Percentiles rank a stretch among this genome's conserved stretches.
Conservation (phyloP, 64 coral and sea anemone species). For the Porites lutea region DNA sequence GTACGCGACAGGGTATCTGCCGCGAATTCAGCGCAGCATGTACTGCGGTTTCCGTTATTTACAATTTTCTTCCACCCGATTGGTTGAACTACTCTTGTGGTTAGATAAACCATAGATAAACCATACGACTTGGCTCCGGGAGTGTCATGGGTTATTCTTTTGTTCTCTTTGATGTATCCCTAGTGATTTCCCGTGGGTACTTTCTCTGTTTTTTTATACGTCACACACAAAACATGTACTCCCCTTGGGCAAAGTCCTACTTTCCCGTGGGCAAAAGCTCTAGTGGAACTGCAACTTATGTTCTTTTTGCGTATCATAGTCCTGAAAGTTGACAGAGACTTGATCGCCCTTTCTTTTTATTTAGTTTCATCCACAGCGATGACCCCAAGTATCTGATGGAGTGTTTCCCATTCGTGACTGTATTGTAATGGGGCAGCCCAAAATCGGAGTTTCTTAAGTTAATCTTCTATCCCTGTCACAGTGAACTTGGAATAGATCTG, state of each 20-base stretch:
- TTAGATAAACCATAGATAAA: no score
- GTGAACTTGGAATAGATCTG: background rate
- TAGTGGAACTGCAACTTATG: no score
- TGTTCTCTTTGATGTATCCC: no score
- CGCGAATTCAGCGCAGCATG: background rate
- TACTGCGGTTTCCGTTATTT: conserved; percentile 11
- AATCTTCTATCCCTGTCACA: background rate
- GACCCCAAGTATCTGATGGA: background rate
- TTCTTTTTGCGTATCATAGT: background rate
- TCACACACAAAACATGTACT: no score
- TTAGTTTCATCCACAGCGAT: background rate
- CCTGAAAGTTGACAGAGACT: background rate
- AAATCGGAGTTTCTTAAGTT: no score
- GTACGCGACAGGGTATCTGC: background rate
- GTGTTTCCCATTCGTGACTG: background rate
- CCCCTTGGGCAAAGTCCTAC: no score
- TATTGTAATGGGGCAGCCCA: background rate
- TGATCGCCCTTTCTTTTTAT: background rate
- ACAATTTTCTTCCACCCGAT: conserved; percentile 5
- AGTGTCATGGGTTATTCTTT: no score
- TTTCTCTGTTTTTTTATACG: no score
- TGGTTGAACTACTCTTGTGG: no score
- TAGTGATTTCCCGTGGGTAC: no score
- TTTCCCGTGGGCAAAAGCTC: no score
- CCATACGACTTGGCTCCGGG: no score